phyloP scores from a whole-genome alignment of 2,113 vertebrate species.

The Cyphotilapia sp. region DNA sequence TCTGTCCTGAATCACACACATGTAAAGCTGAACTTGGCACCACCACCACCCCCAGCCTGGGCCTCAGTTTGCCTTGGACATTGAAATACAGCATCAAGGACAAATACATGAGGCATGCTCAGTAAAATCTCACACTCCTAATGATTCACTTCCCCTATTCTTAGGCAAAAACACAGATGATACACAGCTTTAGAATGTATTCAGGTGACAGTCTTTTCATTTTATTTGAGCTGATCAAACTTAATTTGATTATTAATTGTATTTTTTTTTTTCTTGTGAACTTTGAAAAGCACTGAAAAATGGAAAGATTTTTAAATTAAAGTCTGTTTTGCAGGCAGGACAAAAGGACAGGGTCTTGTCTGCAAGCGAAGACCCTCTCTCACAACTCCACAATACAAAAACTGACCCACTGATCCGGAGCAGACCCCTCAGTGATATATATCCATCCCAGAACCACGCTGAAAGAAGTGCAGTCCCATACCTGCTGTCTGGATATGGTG shows the following conservation, averaged over 20 bases:
- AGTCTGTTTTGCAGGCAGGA: constrained; percentile 64
- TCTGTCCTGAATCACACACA: constrained; percentile 18
- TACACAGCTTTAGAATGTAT: not conserved
- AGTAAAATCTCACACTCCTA: not conserved
- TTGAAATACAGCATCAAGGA: constrained; percentile 46
- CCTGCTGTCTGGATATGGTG: constrained; percentile 49
- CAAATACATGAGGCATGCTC: constrained; percentile 34
- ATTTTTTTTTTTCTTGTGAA: not conserved
- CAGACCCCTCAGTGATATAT: constrained; percentile 35
- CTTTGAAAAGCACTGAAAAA: not conserved
- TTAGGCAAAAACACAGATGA: not conserved
- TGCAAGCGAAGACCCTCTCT: constrained; percentile 47
- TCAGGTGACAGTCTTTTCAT: not conserved
- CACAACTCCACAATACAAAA: constrained; percentile 30
- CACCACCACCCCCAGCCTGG: constrained; percentile 33
- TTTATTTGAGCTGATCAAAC: not conserved
- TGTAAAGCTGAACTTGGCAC: constrained; percentile 17
- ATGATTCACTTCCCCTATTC: not conserved
- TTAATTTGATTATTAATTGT: not conserved
- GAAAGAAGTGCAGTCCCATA: constrained; percentile 30
- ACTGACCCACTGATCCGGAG: constrained; percentile 44
- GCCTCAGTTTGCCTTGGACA: constrained; percentile 52
- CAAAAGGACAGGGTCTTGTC: constrained; percentile 63
- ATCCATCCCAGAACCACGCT: constrained; percentile 50
- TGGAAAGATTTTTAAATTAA: not conserved